Conservation (phyloP, 2,113 vertebrate genomes). For the Nycticorax nycticorax region DNA sequence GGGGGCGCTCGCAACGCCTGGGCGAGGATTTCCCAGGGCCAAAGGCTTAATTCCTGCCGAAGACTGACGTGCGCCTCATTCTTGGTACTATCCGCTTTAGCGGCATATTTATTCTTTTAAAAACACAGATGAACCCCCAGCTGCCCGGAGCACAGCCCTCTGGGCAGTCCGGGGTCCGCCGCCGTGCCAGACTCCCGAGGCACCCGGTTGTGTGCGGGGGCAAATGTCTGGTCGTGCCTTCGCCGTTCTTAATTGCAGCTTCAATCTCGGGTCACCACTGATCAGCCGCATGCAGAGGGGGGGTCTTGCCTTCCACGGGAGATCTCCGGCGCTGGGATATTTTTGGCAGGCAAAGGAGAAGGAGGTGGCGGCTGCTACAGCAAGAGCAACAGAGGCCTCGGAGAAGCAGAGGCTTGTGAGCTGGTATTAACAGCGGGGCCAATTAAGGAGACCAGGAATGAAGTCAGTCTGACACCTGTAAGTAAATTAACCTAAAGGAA, state of each 20-base stretch:
- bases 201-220: accelerated
- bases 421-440: not conserved
- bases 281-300: accelerated
- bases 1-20: not conserved
- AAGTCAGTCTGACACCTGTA: not conserved
- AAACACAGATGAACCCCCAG: not conserved
- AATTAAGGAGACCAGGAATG: not conserved
- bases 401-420: not conserved
- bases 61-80: not conserved
- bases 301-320: accelerated
- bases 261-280: accelerated
- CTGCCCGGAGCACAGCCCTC: accelerated
- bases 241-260: not conserved
- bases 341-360: not conserved
- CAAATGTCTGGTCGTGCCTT: accelerated
- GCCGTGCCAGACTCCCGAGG: accelerated
- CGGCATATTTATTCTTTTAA: not conserved
- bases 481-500: slow-evolving; percentile 8
- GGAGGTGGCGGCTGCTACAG: not conserved
- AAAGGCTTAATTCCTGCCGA: not conserved
- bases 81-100: accelerated
- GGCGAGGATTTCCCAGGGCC: not conserved
- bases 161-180: accelerated
- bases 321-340: not conserved
- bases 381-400: not conserved